Base-by-base conservation (phyloP, 2,888 invertebrate species). In the Drosophila neonasuta region DNA sequence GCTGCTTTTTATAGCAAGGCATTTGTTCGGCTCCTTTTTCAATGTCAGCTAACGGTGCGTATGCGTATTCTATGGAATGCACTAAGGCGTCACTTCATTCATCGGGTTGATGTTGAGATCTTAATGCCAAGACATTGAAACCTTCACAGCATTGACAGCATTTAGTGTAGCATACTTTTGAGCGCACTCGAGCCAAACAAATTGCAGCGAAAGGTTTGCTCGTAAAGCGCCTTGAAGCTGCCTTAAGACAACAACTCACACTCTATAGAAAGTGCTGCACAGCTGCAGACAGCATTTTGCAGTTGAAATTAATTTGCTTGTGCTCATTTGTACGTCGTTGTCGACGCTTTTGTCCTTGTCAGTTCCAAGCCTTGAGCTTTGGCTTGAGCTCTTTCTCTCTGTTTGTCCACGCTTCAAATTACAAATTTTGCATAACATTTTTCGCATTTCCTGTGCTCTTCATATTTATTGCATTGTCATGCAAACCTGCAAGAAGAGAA, bases 381-480 rank as follows among this genome's bases (percentile, higher is more conserved):
- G 44, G 57, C 54, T 30, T 15, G 44, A 59, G 54, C 17, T 24
- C 24, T 13, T 13, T 24, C 0, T 8, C 9, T 24, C 13, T 64
- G 54, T 58, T 64, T 58, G 63, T 46, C 58, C 46, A 46, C 42
- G 54, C 24, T 68, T 72, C 49, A 63, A 68, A 68, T 74, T 78
- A 54, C 66, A 51, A 52, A 67, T 84, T 84, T 86, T 61, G 57
- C 46, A 55, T 60, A 52, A 11, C 15, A 29, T 52, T 62, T 46
- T 42, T 20, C 34, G 50, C 41, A 7, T 44, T 44, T 62, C 46
- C 45, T 20, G 49, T n/a, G 36, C 36, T 36, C n/a, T n/a, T 67
- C 75, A 77, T 80, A 80, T 86, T 71, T 83, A 77, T 68, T 59
- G 79, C 80, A 77, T 65, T 82, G 62, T 71, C 70, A 50, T 70